Conservation (phyloP, 2,888 invertebrate genomes). For the Aporophyla nigra region DNA sequence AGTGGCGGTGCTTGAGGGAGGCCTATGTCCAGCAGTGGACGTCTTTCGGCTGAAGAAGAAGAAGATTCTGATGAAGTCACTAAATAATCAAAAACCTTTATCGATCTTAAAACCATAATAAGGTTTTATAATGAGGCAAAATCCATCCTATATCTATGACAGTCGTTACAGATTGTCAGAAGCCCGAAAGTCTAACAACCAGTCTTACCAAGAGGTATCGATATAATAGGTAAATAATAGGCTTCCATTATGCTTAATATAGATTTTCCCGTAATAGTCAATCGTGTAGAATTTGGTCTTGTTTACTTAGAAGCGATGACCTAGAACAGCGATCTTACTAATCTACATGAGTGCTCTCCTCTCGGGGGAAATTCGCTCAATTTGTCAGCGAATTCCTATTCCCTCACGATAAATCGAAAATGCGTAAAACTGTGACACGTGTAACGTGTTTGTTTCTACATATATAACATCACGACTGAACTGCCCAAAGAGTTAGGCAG, state of each 20-base stretch:
- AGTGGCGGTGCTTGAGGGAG: too few species aligned
- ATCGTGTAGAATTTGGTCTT: constrained; percentile 1
- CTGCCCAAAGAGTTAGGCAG: not conserved
- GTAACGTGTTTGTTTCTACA: not conserved
- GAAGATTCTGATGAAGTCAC: too few species aligned
- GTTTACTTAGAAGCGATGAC: constrained; percentile 25
- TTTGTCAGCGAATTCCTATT: constrained; percentile 43
- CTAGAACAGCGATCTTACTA: constrained; percentile 39
- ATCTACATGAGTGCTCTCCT: constrained; percentile 48
- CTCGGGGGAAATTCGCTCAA: constrained; percentile 40
- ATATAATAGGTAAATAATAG: not conserved
- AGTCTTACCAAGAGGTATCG: too few species aligned
- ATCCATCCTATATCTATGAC: too few species aligned
- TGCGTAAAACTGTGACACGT: constrained; percentile 16
- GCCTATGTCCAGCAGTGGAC: too few species aligned
- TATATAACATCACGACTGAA: not conserved
- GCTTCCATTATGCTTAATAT: not conserved
- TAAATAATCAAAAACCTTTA: too few species aligned
- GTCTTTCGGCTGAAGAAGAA: too few species aligned
- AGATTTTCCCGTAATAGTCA: not conserved
- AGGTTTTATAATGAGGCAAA: too few species aligned
- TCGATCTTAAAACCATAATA: too few species aligned
- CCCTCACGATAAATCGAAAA: constrained; percentile 28
- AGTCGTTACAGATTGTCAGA: too few species aligned
- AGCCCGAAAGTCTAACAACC: too few species aligned